phyloP scores from a whole-genome alignment of 2,888 invertebrate species.

The Nomada lathburiana region DNA sequence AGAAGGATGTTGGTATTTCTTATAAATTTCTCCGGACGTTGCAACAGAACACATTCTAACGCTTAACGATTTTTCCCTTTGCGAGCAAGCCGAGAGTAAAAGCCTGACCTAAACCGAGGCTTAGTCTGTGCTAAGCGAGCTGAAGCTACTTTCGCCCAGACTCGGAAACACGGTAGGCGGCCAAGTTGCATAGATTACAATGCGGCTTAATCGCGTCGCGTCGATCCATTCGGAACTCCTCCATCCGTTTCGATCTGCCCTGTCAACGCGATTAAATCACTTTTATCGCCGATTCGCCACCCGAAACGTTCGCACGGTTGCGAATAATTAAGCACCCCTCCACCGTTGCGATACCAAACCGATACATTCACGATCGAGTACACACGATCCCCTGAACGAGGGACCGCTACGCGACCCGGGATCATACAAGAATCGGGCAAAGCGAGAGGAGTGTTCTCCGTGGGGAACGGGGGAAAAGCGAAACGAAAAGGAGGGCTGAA shows the following conservation, averaged over 20 bases:
- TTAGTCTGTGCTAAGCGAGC: slow-evolving; percentile 82
- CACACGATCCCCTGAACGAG: not conserved
- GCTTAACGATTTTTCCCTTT: slow-evolving; percentile 65
- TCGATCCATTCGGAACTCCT: slow-evolving; percentile 12
- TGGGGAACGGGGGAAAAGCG: not conserved
- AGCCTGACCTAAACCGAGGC: slow-evolving; percentile 78
- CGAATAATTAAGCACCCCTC: not conserved
- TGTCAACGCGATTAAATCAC: not conserved
- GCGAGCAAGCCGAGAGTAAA: slow-evolving; percentile 80
- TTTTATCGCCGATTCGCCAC: not conserved
- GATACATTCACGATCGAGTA: not conserved
- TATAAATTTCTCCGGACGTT: slow-evolving; percentile 42
- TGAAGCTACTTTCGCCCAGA: slow-evolving; percentile 77
- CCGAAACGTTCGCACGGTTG: too few relatives aligned
- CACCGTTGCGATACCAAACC: not conserved
- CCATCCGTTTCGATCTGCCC: slow-evolving; percentile 1
- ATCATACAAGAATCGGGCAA: slow-evolving; percentile 70
- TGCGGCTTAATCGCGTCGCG: slow-evolving; percentile 80
- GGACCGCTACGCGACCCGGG: slow-evolving; percentile 11
- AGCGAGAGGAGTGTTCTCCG: slow-evolving; percentile 34
- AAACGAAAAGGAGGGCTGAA: slow-evolving; percentile 10
- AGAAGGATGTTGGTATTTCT: not conserved
- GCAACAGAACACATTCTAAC: slow-evolving; percentile 49
- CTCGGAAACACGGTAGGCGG: slow-evolving; percentile 69
- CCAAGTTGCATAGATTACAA: slow-evolving; percentile 79